Conservation (phyloP, 2,888 invertebrate genomes). For the Amiota communis region DNA sequence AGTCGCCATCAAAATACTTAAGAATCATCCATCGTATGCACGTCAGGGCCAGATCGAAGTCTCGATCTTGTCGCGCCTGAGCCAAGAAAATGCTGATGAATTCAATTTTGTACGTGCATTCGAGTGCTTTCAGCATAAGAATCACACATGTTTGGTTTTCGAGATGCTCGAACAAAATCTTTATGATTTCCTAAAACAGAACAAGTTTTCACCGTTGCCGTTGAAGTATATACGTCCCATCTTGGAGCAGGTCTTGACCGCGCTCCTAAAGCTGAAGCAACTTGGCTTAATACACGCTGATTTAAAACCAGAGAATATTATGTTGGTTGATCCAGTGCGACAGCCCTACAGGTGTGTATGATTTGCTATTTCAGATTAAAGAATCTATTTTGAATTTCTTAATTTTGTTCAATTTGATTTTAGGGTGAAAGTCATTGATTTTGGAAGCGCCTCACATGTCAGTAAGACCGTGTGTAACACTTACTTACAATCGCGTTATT, state of each 20-base stretch:
- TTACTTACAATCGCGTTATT: constrained; percentile 98
- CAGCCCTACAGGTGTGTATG: constrained; percentile 84
- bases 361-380: not conserved
- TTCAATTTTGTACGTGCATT: constrained; percentile 99
- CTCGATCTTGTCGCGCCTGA: constrained; percentile 91
- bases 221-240: constrained; percentile 99
- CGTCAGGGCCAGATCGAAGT: constrained; percentile 99
- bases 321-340: constrained; percentile 98
- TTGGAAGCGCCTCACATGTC: constrained; percentile 99
- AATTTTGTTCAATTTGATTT: constrained; percentile 27
- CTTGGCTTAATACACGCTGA: constrained; percentile 99
- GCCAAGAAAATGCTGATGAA: constrained; percentile 98
- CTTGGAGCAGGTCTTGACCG: constrained; percentile 90
- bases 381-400: not conserved
- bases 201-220: constrained; percentile 99
- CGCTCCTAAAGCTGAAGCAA: constrained; percentile 84
- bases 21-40: constrained; percentile 99
- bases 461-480: constrained; percentile 99
- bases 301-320: constrained; percentile 99
- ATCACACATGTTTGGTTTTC: constrained; percentile 99
- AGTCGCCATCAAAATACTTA: constrained; percentile 99
- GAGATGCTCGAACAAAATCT: constrained; percentile 99
- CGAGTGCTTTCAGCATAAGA: constrained; percentile 99
- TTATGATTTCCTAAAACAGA: constrained; percentile 99
- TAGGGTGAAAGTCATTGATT: constrained; percentile 99